Conservation (phyloP, 30 jellyfish, hydroid and myxozoan genomes). For the Aurelia sp. region DNA sequence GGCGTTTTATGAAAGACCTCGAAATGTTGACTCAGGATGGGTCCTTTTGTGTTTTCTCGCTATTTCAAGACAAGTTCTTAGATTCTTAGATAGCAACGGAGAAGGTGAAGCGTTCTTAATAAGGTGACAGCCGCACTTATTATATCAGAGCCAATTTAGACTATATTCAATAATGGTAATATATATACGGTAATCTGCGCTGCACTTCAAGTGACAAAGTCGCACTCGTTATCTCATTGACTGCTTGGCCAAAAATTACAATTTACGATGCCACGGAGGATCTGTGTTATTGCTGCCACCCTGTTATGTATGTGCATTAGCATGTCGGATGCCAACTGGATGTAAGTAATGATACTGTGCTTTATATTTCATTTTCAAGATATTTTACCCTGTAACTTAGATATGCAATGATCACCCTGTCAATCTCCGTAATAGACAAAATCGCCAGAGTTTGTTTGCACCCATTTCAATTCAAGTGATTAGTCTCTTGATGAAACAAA, state of each 20-base stretch:
- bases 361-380: not conserved
- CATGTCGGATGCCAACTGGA: constrained; percentile 19
- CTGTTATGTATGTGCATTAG: not conserved
- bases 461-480: too few relatives aligned
- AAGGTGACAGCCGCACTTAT: constrained; percentile 69
- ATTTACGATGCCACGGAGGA: constrained; percentile 30
- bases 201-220: constrained; percentile 7
- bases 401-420: too few relatives aligned
- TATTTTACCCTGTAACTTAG: not conserved
- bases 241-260: not conserved
- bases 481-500: too few relatives aligned
- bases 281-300: constrained; percentile 9
- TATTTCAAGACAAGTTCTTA: constrained; percentile 48
- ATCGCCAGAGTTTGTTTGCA: too few relatives aligned
- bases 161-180: constrained; percentile 33
- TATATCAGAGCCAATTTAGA: constrained; percentile 20
- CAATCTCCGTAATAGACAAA: too few relatives aligned
- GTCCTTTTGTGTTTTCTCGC: constrained; percentile 46
- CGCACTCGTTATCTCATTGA: not conserved
- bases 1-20: constrained; percentile 61
- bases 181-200: constrained; percentile 49
- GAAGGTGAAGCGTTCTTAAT: constrained; percentile 43
- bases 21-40: constrained; percentile 63
- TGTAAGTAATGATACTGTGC: constrained; percentile 1
- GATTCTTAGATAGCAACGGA: constrained; percentile 52